Base-by-base conservation (phyloP, 2,113 vertebrate species). In the Oreochromis tanganicae region DNA sequence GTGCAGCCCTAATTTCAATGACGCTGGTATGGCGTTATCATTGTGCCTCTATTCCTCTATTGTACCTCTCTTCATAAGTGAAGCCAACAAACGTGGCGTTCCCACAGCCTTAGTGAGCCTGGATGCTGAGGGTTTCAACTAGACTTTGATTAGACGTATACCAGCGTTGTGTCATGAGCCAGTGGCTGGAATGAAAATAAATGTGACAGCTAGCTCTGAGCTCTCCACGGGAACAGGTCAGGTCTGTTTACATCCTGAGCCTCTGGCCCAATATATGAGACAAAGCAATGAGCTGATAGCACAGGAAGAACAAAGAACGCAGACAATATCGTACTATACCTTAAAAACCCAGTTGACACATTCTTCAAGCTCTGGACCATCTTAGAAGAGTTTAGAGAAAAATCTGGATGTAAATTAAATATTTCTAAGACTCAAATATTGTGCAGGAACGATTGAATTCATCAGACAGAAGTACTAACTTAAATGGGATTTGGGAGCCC, bases 401-500 rank as follows among this genome's bases (percentile, higher is more conserved):
- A 17, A 61, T 61, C 57, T 61, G 29, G 57, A 32, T 61, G 29
- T 6, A 61, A 61, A 61, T 61, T 61, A 6, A 61, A 61, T 61
- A 17, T 61, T 61, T 61, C 57, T 32, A 2, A 17, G 57, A 61
- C 57, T 61, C 57, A 17, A 17, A 32, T 32, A 61, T 61, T 61
- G 57, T 61, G 57, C 57, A 61, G 57, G 27, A 61, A 61, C 1
- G 14, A 2, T 52, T 5, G 50, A 52, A 52, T 61, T 61, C 27
- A 32, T 61, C 57, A 61, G 27, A 61, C 27, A 32, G 57, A 61
- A 2, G 5, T 1, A 10, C 57, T 17, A 61, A 61, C 57, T 0
- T 0, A 61, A 8, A 59, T 17, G 27, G 56, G 56, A 32, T 61
- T 32, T 0, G 5, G 57, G 14, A 32, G 27, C 8, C 27, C 0